Base-by-base conservation (phyloP, 2,797 vertebrate genomes). In the Manis javanica region DNA sequence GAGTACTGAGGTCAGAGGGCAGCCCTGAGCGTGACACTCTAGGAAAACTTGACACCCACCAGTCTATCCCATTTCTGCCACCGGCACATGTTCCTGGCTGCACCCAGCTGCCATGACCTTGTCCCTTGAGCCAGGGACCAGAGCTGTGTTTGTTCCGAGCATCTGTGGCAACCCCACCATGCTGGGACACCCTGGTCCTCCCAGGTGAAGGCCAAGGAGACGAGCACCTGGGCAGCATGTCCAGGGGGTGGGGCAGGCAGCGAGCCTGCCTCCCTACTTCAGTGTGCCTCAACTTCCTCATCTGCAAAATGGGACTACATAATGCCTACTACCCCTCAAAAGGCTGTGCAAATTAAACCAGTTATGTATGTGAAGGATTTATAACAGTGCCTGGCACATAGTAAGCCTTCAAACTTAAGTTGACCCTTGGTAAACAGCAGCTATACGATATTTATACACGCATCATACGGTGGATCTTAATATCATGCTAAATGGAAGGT, bases 371-470 rank as follows among this genome's bases (percentile, higher is more conserved):
- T 8, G 19, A 46, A 88, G 75, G 49, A 21, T 7, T 29, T 71
- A 12, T 8, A 59, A 26, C 1, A 0, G 3, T 14, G 55, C 69
- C n/a, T 11, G 29, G 10, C 72, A 13, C 9, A 7, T 1, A 0
- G 34, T 31, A 21, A 49, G 31, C 19, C n/a, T 34, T 37, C 49
- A 10, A 14, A 2, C 5, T 0, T 2, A 13, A 61, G 78, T 7
- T 64, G 24, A 6, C 9, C 10, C 2, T 3, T 1, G 37, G 19
- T 2, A 13, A 21, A 24, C 1, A 26, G 37, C 74, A 26, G 24
- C 24, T 2, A 0, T 7, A 29, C 9, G 11, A 49, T 3, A 19
- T 39, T 34, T 29, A 5, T 34, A 24, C 14, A 19, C 0, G n/a
- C n/a, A 5, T 51, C 24, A 26, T 11, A 0, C 31, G 5, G 31